phyloP scores from a whole-genome alignment of 2,888 invertebrate genomes.

The Ceriagrion tenellum region DNA sequence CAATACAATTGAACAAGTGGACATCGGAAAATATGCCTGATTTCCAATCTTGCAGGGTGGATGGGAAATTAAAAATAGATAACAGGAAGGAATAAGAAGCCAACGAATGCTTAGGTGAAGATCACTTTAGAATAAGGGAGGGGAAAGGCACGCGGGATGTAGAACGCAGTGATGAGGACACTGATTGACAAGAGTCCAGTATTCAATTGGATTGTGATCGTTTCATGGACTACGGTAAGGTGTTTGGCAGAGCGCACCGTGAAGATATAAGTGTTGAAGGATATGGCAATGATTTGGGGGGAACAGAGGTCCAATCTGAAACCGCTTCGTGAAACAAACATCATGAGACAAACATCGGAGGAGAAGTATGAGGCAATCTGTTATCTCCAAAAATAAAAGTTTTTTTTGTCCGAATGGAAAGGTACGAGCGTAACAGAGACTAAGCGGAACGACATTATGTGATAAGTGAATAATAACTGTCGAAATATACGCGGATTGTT shows the following conservation, averaged over 20 bases:
- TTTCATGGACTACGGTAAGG: background rate
- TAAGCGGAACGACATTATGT: too few species aligned
- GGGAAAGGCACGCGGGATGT: background rate
- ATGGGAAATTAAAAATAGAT: background rate
- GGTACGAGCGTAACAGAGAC: too few species aligned
- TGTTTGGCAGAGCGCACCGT: background rate
- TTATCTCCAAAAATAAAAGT: background rate
- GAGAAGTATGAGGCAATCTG: background rate
- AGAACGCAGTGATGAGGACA: slow-evolving; percentile 5
- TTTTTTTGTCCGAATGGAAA: too few species aligned
- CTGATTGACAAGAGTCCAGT: slow-evolving; percentile 7
- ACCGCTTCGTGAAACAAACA: background rate
- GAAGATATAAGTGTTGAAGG: background rate
- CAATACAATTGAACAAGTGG: too few species aligned
- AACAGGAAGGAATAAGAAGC: background rate
- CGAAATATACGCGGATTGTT: too few species aligned
- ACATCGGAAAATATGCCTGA: background rate
- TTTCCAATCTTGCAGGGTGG: background rate
- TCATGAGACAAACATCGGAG: background rate
- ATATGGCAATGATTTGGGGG: background rate
- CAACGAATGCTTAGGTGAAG: background rate
- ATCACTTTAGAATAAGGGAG: background rate
- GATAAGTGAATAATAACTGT: too few species aligned
- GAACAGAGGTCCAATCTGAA: background rate
- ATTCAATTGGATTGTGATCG: background rate